Base-by-base conservation (phyloP, 2,113 vertebrate genomes). In the Nibea albiflora region DNA sequence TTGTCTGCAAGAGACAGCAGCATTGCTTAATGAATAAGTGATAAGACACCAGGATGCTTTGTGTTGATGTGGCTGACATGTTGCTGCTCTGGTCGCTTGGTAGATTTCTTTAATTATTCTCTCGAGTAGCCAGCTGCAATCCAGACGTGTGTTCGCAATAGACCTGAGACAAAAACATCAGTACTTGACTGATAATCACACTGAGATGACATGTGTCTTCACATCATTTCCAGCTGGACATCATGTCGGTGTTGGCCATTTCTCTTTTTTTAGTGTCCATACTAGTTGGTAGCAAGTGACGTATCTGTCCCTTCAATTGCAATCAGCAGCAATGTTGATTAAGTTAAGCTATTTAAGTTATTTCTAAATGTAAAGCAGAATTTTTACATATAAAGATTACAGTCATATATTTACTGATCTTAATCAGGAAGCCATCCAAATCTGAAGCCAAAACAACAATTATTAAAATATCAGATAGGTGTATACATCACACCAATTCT, bases 11-110 rank as follows among this genome's bases (percentile, higher is more conserved):
- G 31, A 68, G 22, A 54, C 54, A n/a, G 68, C 14, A 62, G 54
- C 58, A n/a, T 61, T 19, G 54, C 28, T 46, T 71, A 15, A 72
- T 82, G 78, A 88, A 86, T 83, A 75, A 69, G 69, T 80, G 65
- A 84, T 73, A 52, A 76, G 76, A 65, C 71, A 24, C 5, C 44
- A 56, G 73, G 35, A n/a, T 19, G 57, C 58, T 76, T 79, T 84
- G 80, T 63, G 71, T 84, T 77, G 65, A 78, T 81, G 77, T 35
- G 10, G 61, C 61, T 44, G 56, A 53, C 64, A 28, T 50, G 83
- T 50, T 46, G 46, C 39, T 60, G 69, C 56, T 63, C 56, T 39
- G 53, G 47, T 63, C 0, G 54, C 46, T 52, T 35, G 20, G 69
- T 28, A 46, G 64, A 53, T 61, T 69, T 6, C 4, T 84, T 66